Conservation (phyloP, 2,113 vertebrate genomes). For the Setophaga coronata region DNA sequence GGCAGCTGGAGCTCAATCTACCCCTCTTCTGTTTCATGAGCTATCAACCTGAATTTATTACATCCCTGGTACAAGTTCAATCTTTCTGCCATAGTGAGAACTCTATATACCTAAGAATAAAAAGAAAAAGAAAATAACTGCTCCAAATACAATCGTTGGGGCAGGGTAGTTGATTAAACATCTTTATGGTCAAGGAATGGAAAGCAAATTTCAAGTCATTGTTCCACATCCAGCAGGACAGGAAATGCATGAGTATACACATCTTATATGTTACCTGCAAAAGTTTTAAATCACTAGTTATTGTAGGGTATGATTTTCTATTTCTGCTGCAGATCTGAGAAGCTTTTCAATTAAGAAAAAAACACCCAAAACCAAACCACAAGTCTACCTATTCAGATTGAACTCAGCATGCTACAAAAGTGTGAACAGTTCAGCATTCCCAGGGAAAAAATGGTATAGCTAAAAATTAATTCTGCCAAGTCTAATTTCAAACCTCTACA, state of each 20-base stretch:
- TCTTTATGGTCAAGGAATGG: not conserved
- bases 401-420: not conserved
- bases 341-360: not conserved
- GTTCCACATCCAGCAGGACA: not conserved
- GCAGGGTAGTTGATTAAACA: not conserved
- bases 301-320: not conserved
- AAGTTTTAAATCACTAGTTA: not conserved
- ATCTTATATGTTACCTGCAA: accelerated
- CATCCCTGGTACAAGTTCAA: not conserved
- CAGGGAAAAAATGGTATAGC: not conserved
- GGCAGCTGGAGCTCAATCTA: not conserved
- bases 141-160: not conserved
- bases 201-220: not conserved
- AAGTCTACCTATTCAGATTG: not conserved
- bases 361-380: accelerated
- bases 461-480: not conserved
- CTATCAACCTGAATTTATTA: not conserved
- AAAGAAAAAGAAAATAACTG: accelerated
- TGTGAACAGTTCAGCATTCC: not conserved
- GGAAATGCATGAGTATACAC: not conserved
- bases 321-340: not conserved
- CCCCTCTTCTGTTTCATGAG: not conserved
- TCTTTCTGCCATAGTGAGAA: not conserved
- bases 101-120: not conserved
- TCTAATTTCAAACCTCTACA: not conserved